These are phyloP conservation scores for Chlorops oryzae DNA, from an alignment of 1,140 invertebrate species.

Conservation along the genomic window DNA sequence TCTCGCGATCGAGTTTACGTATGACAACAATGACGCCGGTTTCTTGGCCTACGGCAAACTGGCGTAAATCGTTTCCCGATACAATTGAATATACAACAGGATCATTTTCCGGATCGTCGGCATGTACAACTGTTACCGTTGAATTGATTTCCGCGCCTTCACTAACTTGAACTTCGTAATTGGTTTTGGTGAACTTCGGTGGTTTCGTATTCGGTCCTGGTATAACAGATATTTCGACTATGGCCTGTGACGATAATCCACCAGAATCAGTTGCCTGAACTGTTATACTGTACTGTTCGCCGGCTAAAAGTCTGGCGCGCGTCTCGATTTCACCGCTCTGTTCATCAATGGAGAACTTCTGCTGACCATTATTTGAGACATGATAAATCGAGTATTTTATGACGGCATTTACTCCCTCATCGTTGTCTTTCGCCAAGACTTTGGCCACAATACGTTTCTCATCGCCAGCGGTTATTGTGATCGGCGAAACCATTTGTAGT, in stretches of 20 bases:
- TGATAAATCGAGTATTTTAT: conserved; percentile 80
- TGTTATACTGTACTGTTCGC: conserved; percentile 83
- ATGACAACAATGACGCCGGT: conserved; percentile 78
- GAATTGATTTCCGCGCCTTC: conserved; percentile 81
- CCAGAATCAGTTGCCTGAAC: conserved; percentile 70
- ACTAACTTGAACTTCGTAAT: conserved; percentile 80
- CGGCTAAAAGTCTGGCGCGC: conserved; percentile 70
- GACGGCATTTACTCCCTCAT: conserved; percentile 74
- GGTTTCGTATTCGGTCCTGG: conserved; percentile 80
- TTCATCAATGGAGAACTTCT: conserved; percentile 80
- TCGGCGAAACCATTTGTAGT: conserved; percentile 66
- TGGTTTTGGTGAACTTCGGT: conserved; percentile 69
- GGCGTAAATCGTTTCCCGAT: conserved; percentile 76
- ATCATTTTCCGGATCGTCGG: conserved; percentile 82
- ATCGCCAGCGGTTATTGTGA: conserved; percentile 75
- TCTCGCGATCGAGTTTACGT: conserved; percentile 76
- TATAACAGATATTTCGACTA: conserved; percentile 73
- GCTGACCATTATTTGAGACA: conserved; percentile 80
- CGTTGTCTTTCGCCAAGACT: conserved; percentile 77
- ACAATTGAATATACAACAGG: conserved; percentile 76
- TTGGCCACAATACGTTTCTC: conserved; percentile 67
- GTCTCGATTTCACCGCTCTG: conserved; percentile 69
- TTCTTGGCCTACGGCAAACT: conserved; percentile 76
- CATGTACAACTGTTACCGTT: conserved; percentile 70
- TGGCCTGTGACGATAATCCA: conserved; percentile 68